These are phyloP conservation scores for Phallusia fumigata DNA, from an alignment of 23 tunicate species.

Conservation along the genomic window DNA sequence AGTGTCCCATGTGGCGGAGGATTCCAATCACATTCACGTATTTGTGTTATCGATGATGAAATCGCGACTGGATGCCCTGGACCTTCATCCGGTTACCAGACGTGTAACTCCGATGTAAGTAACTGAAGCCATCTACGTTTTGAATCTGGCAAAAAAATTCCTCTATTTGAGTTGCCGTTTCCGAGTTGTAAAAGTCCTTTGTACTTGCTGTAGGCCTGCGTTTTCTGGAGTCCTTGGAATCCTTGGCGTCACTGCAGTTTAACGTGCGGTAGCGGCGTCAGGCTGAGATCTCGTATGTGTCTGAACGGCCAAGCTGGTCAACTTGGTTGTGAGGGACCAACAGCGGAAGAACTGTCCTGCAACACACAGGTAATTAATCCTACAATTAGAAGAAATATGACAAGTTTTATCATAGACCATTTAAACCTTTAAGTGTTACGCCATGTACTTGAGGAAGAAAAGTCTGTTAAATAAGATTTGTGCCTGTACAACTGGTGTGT, in stretches of 20 bases:
- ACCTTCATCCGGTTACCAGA: background rate
- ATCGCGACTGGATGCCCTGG: conserved; percentile 66
- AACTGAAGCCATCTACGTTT: too few relatives aligned
- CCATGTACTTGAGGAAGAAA: too few relatives aligned
- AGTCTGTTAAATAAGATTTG: too few relatives aligned
- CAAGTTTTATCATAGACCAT: too few relatives aligned
- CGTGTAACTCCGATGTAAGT: conserved; percentile 46
- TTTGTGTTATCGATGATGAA: conserved; percentile 41
- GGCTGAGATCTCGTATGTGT: conserved; percentile 60
- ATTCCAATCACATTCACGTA: conserved; percentile 27
- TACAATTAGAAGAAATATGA: background rate
- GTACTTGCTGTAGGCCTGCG: conserved; percentile 48
- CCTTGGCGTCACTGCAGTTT: conserved; percentile 58
- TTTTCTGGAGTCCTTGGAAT: conserved; percentile 78
- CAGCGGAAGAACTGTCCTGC: conserved; percentile 26
- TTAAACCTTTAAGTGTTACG: too few relatives aligned
- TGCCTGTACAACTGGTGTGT: background rate
- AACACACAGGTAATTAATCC: conserved; percentile 5
- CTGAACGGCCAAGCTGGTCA: conserved; percentile 66
- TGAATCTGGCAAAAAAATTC: too few relatives aligned
- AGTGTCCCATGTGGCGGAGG: conserved; percentile 71
- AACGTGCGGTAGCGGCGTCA: conserved; percentile 71
- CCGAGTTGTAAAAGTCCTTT: too few relatives aligned
- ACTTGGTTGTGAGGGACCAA: conserved; percentile 68
- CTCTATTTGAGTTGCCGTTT: too few relatives aligned